Conservation (phyloP, 1,140 invertebrate species). For the Eupristina koningsbergeri region DNA sequence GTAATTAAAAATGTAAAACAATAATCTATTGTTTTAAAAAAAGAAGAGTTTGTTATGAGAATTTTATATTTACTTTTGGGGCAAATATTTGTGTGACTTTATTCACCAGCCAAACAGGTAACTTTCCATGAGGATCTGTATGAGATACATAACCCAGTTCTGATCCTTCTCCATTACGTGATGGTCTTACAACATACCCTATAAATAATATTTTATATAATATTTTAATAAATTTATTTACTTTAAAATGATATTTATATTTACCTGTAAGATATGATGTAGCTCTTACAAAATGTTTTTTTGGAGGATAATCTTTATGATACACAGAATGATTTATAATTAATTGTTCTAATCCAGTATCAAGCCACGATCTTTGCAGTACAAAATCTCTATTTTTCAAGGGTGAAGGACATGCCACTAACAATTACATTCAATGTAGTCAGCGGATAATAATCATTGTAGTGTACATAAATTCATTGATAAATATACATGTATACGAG, state of each 20-base stretch:
- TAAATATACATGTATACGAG: too few species aligned
- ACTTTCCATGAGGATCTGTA: constrained; percentile 89
- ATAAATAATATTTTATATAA: constrained; percentile 38
- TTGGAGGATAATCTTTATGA: constrained; percentile 87
- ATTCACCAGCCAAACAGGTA: constrained; percentile 92
- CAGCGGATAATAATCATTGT: constrained; percentile 23
- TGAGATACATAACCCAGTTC: constrained; percentile 89
- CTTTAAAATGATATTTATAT: constrained; percentile 34
- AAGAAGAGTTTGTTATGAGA: not conserved
- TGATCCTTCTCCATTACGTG: constrained; percentile 77
- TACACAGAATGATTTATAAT: constrained; percentile 93
- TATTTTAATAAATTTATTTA: not conserved
- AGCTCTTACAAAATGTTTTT: constrained; percentile 85
- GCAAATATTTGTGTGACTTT: constrained; percentile 90
- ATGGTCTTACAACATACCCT: constrained; percentile 74
- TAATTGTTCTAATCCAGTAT: constrained; percentile 86
- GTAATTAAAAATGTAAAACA: not conserved
- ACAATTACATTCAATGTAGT: constrained; percentile 55
- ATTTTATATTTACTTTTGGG: constrained; percentile 76
- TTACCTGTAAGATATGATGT: constrained; percentile 76
- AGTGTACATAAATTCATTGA: too few species aligned
- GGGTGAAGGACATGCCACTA: constrained; percentile 90
- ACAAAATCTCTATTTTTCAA: constrained; percentile 93
- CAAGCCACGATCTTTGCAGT: constrained; percentile 91
- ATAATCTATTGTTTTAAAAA: constrained; percentile 1